phyloP scores from a whole-genome alignment of 2,797 vertebrate species.

The Clamator glandarius region DNA sequence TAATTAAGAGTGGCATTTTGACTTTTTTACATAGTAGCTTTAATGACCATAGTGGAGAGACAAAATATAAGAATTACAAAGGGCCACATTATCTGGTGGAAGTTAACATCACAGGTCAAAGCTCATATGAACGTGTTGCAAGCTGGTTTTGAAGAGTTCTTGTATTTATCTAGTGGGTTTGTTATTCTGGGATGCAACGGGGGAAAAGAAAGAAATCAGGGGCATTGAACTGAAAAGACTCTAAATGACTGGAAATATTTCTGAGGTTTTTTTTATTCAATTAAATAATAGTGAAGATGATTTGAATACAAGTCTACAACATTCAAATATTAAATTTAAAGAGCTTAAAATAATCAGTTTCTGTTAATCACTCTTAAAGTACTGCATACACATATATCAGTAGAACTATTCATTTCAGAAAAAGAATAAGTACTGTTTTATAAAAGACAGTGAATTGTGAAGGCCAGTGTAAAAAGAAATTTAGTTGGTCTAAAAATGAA shows the following conservation, averaged over 20 bases:
- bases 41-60: rapidly evolving
- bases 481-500: neutral
- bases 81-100: neutral
- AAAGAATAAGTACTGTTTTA: neutral
- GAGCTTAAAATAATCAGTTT: neutral
- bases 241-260: neutral
- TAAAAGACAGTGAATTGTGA: neutral
- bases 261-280: neutral
- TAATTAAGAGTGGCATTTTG: neutral
- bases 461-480: neutral
- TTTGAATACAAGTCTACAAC: neutral
- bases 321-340: neutral
- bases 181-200: neutral
- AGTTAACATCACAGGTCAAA: neutral
- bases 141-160: neutral
- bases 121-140: neutral
- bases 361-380: neutral
- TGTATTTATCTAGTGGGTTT: neutral
- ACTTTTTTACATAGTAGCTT: neutral
- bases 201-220: neutral
- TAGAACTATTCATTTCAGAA: neutral
- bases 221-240: neutral
- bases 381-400: neutral
- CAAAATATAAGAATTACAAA: neutral
- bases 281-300: neutral